A percentile compares a stretch with the other conserved stretches of the same genome.
These are phyloP conservation scores for Orgyia antiqua DNA, from an alignment of 2,888 invertebrate genomes.

Conservation along the genomic window DNA sequence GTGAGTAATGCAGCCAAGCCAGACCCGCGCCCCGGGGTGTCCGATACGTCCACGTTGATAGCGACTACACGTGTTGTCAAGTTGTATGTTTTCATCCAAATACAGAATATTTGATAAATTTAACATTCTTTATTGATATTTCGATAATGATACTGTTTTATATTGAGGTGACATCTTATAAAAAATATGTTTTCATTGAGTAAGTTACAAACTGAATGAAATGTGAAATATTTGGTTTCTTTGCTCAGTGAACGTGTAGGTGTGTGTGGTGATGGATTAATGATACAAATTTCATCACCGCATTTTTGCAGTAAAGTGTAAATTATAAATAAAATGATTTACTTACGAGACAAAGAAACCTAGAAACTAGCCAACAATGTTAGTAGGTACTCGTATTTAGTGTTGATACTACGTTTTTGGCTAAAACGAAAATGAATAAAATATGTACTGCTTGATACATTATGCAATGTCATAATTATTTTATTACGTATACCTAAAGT, in stretches of 20 bases:
- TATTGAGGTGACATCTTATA: constrained; percentile 59
- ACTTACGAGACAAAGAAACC: too few species aligned
- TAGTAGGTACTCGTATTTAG: too few species aligned
- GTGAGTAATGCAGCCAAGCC: constrained; percentile 65
- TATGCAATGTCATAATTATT: too few species aligned
- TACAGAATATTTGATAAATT: constrained; percentile 69
- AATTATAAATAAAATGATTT: too few species aligned
- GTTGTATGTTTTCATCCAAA: constrained; percentile 76
- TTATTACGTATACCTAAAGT: too few species aligned
- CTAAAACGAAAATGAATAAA: too few species aligned
- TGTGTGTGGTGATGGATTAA: constrained; percentile 18
- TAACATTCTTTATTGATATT: constrained; percentile 66
- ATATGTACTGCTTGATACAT: too few species aligned
- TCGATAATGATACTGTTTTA: constrained; percentile 62
- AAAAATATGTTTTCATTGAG: constrained; percentile 21
- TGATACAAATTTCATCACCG: too few species aligned
- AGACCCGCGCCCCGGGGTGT: constrained; percentile 57
- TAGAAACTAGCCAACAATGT: too few species aligned
- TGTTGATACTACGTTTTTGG: too few species aligned
- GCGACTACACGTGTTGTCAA: constrained; percentile 74
- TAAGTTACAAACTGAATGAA: too few species aligned
- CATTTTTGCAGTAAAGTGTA: too few species aligned
- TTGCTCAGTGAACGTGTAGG: constrained; percentile 23
- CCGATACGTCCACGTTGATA: constrained; percentile 70
- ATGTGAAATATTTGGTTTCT: constrained; percentile 35